Conservation (phyloP, 2,797 vertebrate genomes). For the Glossophaga mutica region DNA sequence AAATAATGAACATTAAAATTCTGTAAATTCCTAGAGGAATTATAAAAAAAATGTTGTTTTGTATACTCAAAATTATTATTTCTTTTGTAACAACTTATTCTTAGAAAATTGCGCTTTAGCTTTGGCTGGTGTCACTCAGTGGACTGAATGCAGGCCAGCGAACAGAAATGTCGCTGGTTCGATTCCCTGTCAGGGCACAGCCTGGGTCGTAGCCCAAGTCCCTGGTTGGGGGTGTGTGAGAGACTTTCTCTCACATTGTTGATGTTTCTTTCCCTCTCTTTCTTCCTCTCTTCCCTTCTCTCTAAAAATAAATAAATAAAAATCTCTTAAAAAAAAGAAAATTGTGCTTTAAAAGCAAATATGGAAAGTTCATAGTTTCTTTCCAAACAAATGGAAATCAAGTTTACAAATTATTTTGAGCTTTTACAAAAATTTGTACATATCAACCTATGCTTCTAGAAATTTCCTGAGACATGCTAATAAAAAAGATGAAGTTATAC, state of each 20-base stretch:
- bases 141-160: neutral
- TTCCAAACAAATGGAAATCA: neutral
- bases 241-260: neutral
- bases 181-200: neutral
- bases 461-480: constrained; percentile 45
- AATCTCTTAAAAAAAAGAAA: neutral
- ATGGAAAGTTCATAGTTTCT: constrained; percentile 24
- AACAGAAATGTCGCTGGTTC: neutral
- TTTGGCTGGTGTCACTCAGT: neutral
- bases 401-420: constrained; percentile 39
- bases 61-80: neutral
- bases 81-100: neutral
- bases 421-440: constrained; percentile 5
- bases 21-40: neutral
- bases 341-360: constrained; percentile 17
- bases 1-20: neutral
- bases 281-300: neutral
- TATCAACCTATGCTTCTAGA: constrained; percentile 37
- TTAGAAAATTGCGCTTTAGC: constrained; percentile 12
- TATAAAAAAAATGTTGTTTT: neutral
- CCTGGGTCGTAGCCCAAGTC: neutral
- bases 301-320: neutral
- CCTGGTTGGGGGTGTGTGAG: neutral
- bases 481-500: neutral
- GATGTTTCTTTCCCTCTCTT: neutral